Base-by-base conservation (phyloP, 2,888 invertebrate species). In the Lasioglossum pauxillum region DNA sequence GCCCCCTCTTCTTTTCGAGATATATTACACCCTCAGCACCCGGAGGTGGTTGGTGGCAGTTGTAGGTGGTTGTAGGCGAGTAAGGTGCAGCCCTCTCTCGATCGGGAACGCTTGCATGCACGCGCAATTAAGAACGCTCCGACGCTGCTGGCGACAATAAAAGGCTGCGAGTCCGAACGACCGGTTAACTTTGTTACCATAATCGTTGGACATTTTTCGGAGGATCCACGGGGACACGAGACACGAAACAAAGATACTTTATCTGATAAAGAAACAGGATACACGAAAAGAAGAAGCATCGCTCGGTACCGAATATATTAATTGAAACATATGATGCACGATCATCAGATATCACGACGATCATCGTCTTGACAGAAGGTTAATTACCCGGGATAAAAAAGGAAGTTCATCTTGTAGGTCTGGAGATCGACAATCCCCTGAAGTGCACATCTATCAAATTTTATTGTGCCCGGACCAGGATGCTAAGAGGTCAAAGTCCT, bases 1-100 rank as follows among this genome's bases (percentile, higher is more conserved):
- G 78, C 71, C 78, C 60, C 86, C 78, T 82, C 91, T 86, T 80
- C 83, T 87, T 88, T 91, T 89, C 90, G 93, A 94, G 93, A 94
- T 94, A 94, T 94, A 95, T 94, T 94, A 90, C 93, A 92, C 93
- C 92, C 93, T 89, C 90, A 80, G 88, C 82, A 86, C 83, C 89
- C 85, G 85, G 88, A 87, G 92, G 91, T 90, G 90, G 90, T 92
- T 89, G 90, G 72, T 49, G 73, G 88, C 75, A 78, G 79, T 80
- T 75, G 88, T 83, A 75, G 80, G 84, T 78, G 86, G 86, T 86
- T 85, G 85, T 71, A 75, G 78, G 86, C 80, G 82, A 86, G 84
- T 76, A 89, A 85, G 84, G 83, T 82, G 84, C 88, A 83, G 85
- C 88, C 88, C 89, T 87, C 90, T 85, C 90, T 84, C 88, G 89